Base-by-base conservation (phyloP, 2,888 invertebrate species). In the Neoscelio sp. region DNA sequence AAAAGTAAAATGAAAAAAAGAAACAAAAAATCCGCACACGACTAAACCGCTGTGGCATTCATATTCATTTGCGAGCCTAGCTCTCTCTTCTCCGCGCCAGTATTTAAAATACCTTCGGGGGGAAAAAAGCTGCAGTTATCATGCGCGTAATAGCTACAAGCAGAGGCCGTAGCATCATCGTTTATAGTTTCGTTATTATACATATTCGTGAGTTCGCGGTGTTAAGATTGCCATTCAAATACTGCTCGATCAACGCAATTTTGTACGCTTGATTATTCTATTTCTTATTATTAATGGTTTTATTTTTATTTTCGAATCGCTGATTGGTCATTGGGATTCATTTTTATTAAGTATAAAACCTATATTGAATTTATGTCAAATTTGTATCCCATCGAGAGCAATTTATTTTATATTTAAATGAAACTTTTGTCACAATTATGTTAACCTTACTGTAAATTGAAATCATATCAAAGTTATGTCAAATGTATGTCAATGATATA, bases 11-110 rank as follows among this genome's bases (percentile, higher is more conserved):
- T 10, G 40, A 46, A 60, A 30, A 40, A 15, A 15, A 17, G 2
- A 2, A 13, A 12, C n/a, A 52, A 33, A 33, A 67, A 46, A 40
- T 64, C 20, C 65, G 18, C 65, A 50, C 58, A 33, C 74, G 50
- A 58, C 60, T 79, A 73, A 75, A 73, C 62, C 56, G 75, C 48
- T 15, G 38, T 56, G 50, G 75, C 79, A 75, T 79, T 75, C 71
- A 71, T 79, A 75, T 79, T 79, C 79, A 79, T 79, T 79, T 62
- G 54, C 40, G 18, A 60, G 50, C 20, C 33, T 46, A 15, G 18
- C 33, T 56, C 12, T 20, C 64, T 48, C 48, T 48, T 68, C 44
- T 54, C n/a, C 30, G 26, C 46, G 28, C 46, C 15, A 54, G 56
- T 70, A 44, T 77, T 64, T 64, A 70, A 70, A 77, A 70, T 70